Base-by-base conservation (phyloP, 1,140 invertebrate species). In the Dreissena polymorpha region DNA sequence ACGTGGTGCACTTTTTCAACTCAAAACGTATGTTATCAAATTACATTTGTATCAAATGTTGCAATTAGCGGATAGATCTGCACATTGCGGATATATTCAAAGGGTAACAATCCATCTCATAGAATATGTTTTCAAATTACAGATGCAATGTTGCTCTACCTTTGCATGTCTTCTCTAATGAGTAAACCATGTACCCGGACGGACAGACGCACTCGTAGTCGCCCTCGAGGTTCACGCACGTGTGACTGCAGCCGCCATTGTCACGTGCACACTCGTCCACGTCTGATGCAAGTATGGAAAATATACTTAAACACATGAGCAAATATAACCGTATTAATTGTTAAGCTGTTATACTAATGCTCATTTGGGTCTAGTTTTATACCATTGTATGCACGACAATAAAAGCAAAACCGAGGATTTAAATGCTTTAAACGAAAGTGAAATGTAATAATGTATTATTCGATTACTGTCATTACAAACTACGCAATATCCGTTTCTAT, bases 141-240 rank as follows among this genome's bases (percentile, higher is more conserved):
- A 39, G 39, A 39, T 39, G 39, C 2, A 39, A 39, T 39, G 2
- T 39, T 39, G 39, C 39, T 39, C 8, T 82, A 91, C 90, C 91
- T 83, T 83, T 72, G 82, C 89, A 90, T 0, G 85, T 86, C 72
- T 84, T 86, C 70, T 88, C 82, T 75, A 91, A 88, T 12, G 65
- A 23, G n/a, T 87, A 76, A 8, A 92, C 89, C 77, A 91, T 91
- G 75, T 95, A 96, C 16, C 96, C 96, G 82, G 95, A 94, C 83
- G 95, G 95, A 90, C 97, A 98, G 21, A 95, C 94, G 89, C 97
- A 98, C 71, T 95, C 94, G 91, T 95, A 96, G 63, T 95, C 94
- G 0, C 96, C 96, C 2, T 94, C 93, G 53, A 95, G 94, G 90
- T 97, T 97, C 0, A 95, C 91, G 88, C 96, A 97, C 1, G 94